Evolutionary conservation across 1,140 invertebrate genomes (phyloP), one percentile per base, ranked within the genome.

Genomic region (Holcopasites calliopsidis): DNA sequence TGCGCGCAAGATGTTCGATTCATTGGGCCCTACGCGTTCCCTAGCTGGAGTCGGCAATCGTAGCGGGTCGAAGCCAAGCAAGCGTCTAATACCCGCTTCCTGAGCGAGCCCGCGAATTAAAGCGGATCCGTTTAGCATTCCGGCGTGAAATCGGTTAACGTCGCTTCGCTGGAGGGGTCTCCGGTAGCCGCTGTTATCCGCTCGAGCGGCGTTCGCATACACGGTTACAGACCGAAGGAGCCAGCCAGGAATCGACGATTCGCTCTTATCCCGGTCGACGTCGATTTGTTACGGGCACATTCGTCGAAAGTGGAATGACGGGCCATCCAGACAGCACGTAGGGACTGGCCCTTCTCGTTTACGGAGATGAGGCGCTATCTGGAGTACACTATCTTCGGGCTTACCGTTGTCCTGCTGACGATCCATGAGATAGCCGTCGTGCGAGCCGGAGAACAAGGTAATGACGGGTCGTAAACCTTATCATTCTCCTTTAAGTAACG

Each of bases 361-460:
- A 77, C 72, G 79, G 84, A 86, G 81, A 86, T 86, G 84, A 73
- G 84, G 72, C 78, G 77, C 80, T 80, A 80, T 79, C 54, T 73
- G 73, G 52, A 44, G 66, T 72, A 66, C 54, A 74, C 72, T 52
- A 55, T 72, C 72, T 52, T 85, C 77, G 79, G 77, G 77, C 79
- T 84, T 71, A 58, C 65, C 81, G 44, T 85, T 76, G 60, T 83
- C 70, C 55, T 86, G 52, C 42, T 85, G 84, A 71, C 84, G 69
- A 82, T 79, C 61, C 75, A 65, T 72, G 60, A 73, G 75, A 75
- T 52, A 74, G 62, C 69, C 70, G 38, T 79, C 44, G 80, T 70
- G 57, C 71, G 70, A 42, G 84, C 84, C 42, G 84, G 84, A 10
- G 73, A 85, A 70, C 84, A 85, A 84, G 84, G 84, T 86, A 78